A percentile compares a stretch with the other conserved stretches of the same genome.
Evolutionary conservation across 1,140 invertebrate genomes (phyloP).

Genomic region (Patella vulgata): DNA sequence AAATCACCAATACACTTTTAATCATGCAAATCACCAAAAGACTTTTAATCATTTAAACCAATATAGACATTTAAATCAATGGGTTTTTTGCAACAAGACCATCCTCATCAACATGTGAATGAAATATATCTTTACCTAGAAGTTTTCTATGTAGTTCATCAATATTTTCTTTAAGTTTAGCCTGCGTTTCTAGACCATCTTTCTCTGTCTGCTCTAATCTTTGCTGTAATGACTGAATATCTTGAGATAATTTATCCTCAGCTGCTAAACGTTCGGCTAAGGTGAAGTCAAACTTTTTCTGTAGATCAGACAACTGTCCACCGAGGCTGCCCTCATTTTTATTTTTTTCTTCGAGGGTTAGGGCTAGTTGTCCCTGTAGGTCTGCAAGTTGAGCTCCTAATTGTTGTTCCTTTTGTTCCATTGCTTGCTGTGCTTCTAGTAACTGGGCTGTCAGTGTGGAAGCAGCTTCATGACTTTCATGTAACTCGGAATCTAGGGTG

Average conservation of each 20-base stretch:
- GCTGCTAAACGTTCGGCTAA: slow-evolving; percentile 32
- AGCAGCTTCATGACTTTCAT: slow-evolving; percentile 14
- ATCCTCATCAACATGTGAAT: too few species aligned
- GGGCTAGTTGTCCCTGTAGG: slow-evolving; percentile 27
- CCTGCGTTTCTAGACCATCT: slow-evolving; percentile 37
- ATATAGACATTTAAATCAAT: too few species aligned
- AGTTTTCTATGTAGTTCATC: slow-evolving; percentile 45
- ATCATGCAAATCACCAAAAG: too few species aligned
- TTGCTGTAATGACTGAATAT: slow-evolving; percentile 37
- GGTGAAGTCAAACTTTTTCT: slow-evolving; percentile 21
- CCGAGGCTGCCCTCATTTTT: slow-evolving; percentile 33
- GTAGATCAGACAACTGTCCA: slow-evolving; percentile 19
- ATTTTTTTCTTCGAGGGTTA: slow-evolving; percentile 38
- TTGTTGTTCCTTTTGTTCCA: slow-evolving; percentile 20
- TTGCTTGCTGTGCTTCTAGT: slow-evolving; percentile 1
- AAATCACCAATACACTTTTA: too few species aligned
- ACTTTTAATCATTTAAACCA: too few species aligned
- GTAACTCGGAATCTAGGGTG: slow-evolving; percentile 43
- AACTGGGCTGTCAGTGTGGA: slow-evolving; percentile 18
- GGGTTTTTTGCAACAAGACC: too few species aligned
- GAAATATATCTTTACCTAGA: slow-evolving; percentile 40
- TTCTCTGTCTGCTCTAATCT: slow-evolving; percentile 38
- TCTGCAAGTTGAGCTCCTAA: slow-evolving; percentile 27
- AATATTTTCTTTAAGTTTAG: slow-evolving; percentile 18
- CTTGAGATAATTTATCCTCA: slow-evolving; percentile 37